These are phyloP conservation scores for Climacteris rufus DNA, from an alignment of 2,113 vertebrate genomes.

Conservation along the genomic window DNA sequence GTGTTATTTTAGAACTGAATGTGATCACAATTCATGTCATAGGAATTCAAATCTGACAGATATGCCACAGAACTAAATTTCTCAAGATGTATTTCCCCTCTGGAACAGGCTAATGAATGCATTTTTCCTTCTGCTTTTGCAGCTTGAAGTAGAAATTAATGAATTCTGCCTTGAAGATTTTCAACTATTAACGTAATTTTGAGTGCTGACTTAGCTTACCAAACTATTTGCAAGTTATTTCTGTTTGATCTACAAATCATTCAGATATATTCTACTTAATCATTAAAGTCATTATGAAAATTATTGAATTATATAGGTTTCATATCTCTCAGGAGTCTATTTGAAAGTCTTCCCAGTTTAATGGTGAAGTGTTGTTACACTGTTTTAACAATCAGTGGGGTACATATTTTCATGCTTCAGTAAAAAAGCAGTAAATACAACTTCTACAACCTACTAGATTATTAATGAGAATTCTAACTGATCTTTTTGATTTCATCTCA, in stretches of 20 bases:
- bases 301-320: neutral
- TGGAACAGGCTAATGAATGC: neutral
- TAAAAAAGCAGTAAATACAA: neutral
- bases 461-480: neutral
- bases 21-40: neutral
- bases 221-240: neutral
- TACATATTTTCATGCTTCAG: neutral
- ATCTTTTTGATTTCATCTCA: neutral
- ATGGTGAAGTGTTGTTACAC: neutral
- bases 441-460: neutral
- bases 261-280: neutral
- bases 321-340: neutral
- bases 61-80: neutral
- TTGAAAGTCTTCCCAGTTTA: neutral
- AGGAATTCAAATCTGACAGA: neutral
- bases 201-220: neutral
- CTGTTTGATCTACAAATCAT: neutral
- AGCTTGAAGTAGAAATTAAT: neutral
- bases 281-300: neutral
- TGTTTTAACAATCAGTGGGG: neutral
- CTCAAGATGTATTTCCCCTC: neutral
- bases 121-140: neutral
- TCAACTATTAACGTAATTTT: neutral
- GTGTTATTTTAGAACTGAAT: neutral
- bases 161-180: neutral